phyloP scores from a whole-genome alignment of 2,113 vertebrate species.

The Brachypodius melanocephalos region DNA sequence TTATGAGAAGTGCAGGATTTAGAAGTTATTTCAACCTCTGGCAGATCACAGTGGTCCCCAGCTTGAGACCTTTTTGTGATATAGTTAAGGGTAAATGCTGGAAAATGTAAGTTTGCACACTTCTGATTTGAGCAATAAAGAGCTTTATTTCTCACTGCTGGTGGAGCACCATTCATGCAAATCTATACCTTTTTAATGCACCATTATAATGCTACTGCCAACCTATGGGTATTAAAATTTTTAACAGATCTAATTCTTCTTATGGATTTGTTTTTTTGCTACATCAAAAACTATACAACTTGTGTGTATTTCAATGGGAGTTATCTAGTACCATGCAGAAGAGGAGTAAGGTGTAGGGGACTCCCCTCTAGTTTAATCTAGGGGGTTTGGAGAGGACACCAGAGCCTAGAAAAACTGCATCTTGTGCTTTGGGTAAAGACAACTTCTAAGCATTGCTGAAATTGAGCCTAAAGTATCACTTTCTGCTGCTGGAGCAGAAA shows the following conservation, averaged over 20 bases:
- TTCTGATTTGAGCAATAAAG: neutral
- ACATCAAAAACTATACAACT: neutral
- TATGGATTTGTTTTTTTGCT: neutral
- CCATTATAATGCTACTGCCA: neutral
- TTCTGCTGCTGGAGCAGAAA: neutral
- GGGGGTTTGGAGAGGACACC: neutral
- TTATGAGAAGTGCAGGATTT: neutral
- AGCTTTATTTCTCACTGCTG: neutral
- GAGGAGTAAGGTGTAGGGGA: neutral
- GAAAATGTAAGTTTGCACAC: neutral
- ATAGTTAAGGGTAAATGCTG: neutral
- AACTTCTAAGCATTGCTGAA: neutral
- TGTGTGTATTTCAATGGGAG: neutral
- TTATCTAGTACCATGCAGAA: neutral
- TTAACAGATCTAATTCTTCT: neutral
- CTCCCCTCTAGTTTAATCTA: neutral
- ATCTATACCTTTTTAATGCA: neutral
- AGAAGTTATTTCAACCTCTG: neutral
- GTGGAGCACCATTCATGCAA: neutral
- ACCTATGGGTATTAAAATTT: neutral
- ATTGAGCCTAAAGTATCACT: neutral
- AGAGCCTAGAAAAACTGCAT: neutral
- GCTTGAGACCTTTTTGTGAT: neutral
- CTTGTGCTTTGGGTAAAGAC: neutral
- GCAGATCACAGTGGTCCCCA: neutral